These are phyloP conservation scores for Ginglymostoma cirratum DNA, from an alignment of 2,113 vertebrate species.

Conservation along the genomic window DNA sequence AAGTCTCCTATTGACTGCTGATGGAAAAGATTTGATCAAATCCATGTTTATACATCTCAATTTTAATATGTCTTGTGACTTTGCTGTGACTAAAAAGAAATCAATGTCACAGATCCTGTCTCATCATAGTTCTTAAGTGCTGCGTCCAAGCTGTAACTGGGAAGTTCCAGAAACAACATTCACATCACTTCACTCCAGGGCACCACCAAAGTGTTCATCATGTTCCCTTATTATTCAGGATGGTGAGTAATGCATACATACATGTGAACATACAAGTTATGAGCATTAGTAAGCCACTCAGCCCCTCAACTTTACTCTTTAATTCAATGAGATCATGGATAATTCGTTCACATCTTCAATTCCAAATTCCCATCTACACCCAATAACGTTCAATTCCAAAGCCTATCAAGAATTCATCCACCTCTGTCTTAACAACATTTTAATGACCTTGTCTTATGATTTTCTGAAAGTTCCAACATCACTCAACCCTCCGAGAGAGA, in stretches of 20 bases:
- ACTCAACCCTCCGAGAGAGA: too few species aligned
- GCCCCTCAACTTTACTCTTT: too few species aligned
- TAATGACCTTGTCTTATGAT: too few species aligned
- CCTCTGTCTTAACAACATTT: too few species aligned
- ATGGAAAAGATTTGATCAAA: background rate
- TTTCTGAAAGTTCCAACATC: too few species aligned
- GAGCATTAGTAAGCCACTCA: too few species aligned
- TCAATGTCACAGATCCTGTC: background rate
- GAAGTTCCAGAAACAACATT: background rate
- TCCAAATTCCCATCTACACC: too few species aligned
- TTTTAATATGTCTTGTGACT: background rate
- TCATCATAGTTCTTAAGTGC: background rate
- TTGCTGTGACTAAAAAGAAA: background rate
- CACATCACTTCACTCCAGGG: background rate
- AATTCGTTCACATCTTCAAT: too few species aligned
- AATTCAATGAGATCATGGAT: too few species aligned
- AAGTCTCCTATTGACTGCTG: background rate
- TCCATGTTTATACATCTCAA: background rate
- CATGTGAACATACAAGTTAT: too few species aligned
- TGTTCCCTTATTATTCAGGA: background rate
- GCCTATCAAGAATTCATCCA: too few species aligned
- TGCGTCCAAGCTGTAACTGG: background rate
- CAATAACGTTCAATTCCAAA: too few species aligned
- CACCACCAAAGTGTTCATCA: background rate
- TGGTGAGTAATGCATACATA: background rate